Base-by-base conservation (phyloP, 2,888 invertebrate species). In the Apodemia duryi region DNA sequence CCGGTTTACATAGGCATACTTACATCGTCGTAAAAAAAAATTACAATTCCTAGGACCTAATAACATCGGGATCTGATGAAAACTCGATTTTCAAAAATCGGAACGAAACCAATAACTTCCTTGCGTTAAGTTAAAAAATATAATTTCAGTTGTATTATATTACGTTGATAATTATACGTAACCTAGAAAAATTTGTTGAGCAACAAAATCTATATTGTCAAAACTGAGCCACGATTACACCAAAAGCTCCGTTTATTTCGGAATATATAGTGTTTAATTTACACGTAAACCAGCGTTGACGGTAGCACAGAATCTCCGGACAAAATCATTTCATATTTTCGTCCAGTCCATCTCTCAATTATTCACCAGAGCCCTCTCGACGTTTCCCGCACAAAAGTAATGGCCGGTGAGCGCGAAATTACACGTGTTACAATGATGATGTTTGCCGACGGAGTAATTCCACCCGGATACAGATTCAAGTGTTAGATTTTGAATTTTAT, bases 401-500 rank as follows among this genome's bases (percentile, higher is more conserved):
- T 85, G 88, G 80, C 81, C 85, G 84, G 84, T 84, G 84, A 83
- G 84, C 79, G 81, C 77, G 81, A 84, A 84, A 86, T 87, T 87
- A 88, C 89, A 86, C 86, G 85, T 87, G 86, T 85, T 81, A 88
- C 88, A 84, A 88, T 88, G 85, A 86, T 86, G 82, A 84, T 85
- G 77, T 86, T 88, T 85, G 84, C 84, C 79, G 81, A 76, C 75
- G 76, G n/a, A 49, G 49, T 49, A 49, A 49, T 86, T 81, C 77
- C 71, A 71, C 70, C 78, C 77, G 79, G 78, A 76, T 78, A 75
- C 75, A 75, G 82, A 6, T 49, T 83, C 85, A 82, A 85, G 84
- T 83, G 84, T 85, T 84, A 84, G 85, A 80, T 83, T 84, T 82
- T 77, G 76, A 72, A 72, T 73, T 80, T 81, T 78, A 85, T 82